These are phyloP conservation scores for Meloidogyne exigua DNA, from an alignment of 1,140 invertebrate genomes.

Conservation along the genomic window DNA sequence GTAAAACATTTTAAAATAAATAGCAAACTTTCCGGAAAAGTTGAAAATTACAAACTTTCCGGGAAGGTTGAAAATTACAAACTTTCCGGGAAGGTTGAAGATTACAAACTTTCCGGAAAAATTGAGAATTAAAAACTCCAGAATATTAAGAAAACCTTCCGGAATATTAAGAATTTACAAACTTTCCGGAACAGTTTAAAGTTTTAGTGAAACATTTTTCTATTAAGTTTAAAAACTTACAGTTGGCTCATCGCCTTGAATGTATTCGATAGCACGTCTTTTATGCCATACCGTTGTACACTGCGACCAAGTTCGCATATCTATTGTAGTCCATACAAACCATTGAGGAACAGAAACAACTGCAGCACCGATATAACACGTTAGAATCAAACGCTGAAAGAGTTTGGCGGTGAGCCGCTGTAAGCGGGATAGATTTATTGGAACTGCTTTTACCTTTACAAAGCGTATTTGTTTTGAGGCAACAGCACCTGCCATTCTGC, in stretches of 20 bases:
- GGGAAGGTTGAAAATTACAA: too few species aligned
- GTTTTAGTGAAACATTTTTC: too few species aligned
- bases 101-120: background rate
- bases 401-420: slow-evolving; percentile 9
- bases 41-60: too few species aligned
- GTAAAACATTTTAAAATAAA: too few species aligned
- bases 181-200: background rate
- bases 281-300: slow-evolving; percentile 53
- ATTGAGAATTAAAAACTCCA: background rate
- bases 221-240: background rate
- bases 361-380: slow-evolving; percentile 45
- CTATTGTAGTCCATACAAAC: slow-evolving; percentile 57
- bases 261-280: slow-evolving; percentile 39
- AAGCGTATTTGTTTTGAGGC: slow-evolving; percentile 38
- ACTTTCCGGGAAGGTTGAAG: background rate
- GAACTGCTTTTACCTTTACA: slow-evolving; percentile 36
- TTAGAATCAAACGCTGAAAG: slow-evolving; percentile 42
- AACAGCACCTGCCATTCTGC: slow-evolving; percentile 17
- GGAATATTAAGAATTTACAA: too few species aligned
- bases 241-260: slow-evolving; percentile 37
- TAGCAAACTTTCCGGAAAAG: too few species aligned
- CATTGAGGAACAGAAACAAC: slow-evolving; percentile 49
- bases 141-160: too few species aligned
- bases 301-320: slow-evolving; percentile 39
- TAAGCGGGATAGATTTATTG: background rate